Evolutionary conservation across 2,113 vertebrate genomes (phyloP).

Genomic region (Megaceryle maxima): DNA sequence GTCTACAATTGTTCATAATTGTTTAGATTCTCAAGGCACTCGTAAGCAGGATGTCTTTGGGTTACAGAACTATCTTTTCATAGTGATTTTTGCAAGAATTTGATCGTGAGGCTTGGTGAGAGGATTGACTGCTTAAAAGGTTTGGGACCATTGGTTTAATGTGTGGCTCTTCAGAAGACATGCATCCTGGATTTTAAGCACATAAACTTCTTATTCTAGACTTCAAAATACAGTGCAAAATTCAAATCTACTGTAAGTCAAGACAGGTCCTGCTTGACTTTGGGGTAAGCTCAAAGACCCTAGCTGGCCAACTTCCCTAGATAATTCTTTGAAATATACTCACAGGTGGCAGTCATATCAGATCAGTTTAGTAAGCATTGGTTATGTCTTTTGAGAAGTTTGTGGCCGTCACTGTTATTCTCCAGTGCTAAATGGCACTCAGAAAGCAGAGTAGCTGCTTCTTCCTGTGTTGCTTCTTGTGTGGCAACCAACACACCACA

Average conservation of each 20-base stretch:
- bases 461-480: not conserved
- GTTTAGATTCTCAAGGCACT: not conserved
- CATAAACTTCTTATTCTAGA: not conserved
- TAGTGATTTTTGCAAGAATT: not conserved
- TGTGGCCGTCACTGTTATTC: not conserved
- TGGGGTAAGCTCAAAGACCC: not conserved
- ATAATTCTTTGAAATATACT: not conserved
- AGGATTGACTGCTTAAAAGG: not conserved
- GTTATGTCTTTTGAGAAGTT: not conserved
- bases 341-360: not conserved
- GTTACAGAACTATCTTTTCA: not conserved
- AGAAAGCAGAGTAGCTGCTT: not conserved
- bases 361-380: not conserved
- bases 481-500: not conserved
- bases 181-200: not conserved
- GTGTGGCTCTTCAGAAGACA: not conserved
- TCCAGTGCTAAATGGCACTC: not conserved
- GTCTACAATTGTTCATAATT: not conserved
- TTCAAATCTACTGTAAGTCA: not conserved
- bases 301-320: not conserved
- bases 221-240: not conserved
- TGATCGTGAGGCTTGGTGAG: not conserved
- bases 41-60: not conserved
- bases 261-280: not conserved
- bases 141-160: not conserved